Evolutionary conservation across 2,797 vertebrate species (phyloP), one percentile per base, ranked within the genome.

Genomic region (Sus cebifrons): DNA sequence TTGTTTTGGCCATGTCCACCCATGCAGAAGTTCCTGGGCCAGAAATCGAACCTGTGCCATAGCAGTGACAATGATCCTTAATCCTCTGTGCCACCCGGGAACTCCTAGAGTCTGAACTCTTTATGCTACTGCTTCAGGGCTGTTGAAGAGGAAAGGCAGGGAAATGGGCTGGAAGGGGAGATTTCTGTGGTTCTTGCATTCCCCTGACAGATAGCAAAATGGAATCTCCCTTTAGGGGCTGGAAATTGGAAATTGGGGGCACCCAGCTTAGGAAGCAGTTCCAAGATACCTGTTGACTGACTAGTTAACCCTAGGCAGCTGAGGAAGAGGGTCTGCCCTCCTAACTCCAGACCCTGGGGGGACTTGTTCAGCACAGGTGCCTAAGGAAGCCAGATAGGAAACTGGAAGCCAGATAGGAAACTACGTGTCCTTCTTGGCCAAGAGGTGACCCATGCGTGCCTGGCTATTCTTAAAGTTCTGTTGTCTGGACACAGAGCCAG

Each of bases 401-500:
- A 49, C 44, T 49, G 79, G 77, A 86, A 44, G 23, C 49, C 52
- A 62, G 52, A 36, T n/a, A 6, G 32, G 54, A 20, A 49, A 52
- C n/a, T 79, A 52, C 29, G n/a, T 10, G 16, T 29, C 25, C 3
- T 36, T 75, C 18, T 95, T 83, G 79, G 56, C 36, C 9, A 6
- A 1, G 3, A 56, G 36, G 36, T 27, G 52, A 78, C 68, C 13
- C 32, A 18, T 14, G 10, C 23, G 25, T 4, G 23, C 58, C 44
- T n/a, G 17, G 12, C 6, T 94, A 13, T 85, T 94, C 75, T 87
- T 83, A 21, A 82, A 70, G 86, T 49, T 54, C 36, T 62, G 14
- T 6, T 81, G 81, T 85, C 36, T n/a, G 32, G 27, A 20, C 54
- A 87, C 73, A 96, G 23, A 67, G 62, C 78, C 87, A 93, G 81